Evolutionary conservation across 2,888 invertebrate genomes (phyloP), one percentile per base, ranked within the genome.

Genomic region (Drosophila incognita): DNA sequence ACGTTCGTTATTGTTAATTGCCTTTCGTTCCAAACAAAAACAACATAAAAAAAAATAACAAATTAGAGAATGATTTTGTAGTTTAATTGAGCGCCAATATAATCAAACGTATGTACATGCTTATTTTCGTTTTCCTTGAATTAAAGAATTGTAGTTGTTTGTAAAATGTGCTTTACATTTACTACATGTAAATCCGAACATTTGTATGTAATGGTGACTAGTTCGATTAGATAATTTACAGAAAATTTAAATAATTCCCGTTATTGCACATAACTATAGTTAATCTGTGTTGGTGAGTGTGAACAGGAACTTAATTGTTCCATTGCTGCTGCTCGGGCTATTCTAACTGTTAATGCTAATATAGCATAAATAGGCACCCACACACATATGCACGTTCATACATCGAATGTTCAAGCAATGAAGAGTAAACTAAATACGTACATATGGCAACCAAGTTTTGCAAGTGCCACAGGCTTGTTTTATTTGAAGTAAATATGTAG

Each of bases 191-290:
- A 21, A 24, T 31, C 13, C 15, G 24, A 33, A 40, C 24, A 58
- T 38, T 24, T 24, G 31, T 31, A 40, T 54, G 46, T 31, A 60
- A 65, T 40, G 31, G n/a, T 46, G 48, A 40, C 24, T 46, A 49
- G 13, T 63, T 52, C 33, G 79, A 87, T 85, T 85, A 85, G 89
- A 87, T 85, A 85, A 85, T 89, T 87, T 76, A 49, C 38, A 62
- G 52, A 74, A 61, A 74, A 69, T 56, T 63, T 38, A 51, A 46
- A 51, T 54, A 48, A 29, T 35, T 49, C 21, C 36, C 53, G 54
- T 69, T 69, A 61, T 75, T 42, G 58, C 29, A 31, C 42, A 66
- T 36, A 69, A 64, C 61, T 64, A 61, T 61, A 42, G 56, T 11
- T 59, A 69, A 74, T 79, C 18, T 15, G 21, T 29, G 36, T 67